Evolutionary conservation across 2,797 vertebrate genomes (phyloP).

Genomic region (Lutjanus argentimaculatus): DNA sequence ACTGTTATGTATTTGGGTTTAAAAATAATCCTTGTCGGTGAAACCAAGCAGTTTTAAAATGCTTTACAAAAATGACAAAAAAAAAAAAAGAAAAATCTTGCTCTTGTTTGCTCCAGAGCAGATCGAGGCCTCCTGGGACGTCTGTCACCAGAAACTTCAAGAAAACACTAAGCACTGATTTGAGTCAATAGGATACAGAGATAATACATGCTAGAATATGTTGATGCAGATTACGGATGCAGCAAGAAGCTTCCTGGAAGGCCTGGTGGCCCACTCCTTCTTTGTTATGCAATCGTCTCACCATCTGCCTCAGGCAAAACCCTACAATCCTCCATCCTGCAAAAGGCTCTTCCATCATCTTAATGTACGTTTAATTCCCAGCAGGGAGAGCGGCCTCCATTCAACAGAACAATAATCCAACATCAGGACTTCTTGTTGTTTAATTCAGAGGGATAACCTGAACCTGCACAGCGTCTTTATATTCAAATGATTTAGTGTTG

Average conservation of each 20-base stretch:
- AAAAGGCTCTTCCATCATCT: constrained; percentile 18
- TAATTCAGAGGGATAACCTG: background rate
- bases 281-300: constrained; percentile 32
- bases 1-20: no score
- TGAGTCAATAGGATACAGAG: background rate
- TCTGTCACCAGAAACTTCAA: background rate
- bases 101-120: background rate
- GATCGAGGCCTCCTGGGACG: background rate
- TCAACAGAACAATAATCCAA: constrained; percentile 10
- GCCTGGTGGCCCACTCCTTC: background rate
- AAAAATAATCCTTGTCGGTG: no score
- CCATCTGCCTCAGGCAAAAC: constrained; percentile 46
- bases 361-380: constrained; percentile 37
- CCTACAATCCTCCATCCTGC: constrained; percentile 23
- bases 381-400: constrained; percentile 1
- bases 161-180: background rate
- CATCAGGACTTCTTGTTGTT: constrained; percentile 7
- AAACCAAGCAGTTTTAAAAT: background rate
- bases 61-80: no score
- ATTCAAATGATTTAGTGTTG: background rate
- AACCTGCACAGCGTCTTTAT: constrained; percentile 2
- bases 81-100: background rate
- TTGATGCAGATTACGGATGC: constrained; percentile 32
- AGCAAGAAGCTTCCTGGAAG: constrained; percentile 37
- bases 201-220: constrained; percentile 9